Evolutionary conservation across 64 coral and sea anemone genomes (phyloP).

Genomic region (Catalaphyllia jardinei): DNA sequence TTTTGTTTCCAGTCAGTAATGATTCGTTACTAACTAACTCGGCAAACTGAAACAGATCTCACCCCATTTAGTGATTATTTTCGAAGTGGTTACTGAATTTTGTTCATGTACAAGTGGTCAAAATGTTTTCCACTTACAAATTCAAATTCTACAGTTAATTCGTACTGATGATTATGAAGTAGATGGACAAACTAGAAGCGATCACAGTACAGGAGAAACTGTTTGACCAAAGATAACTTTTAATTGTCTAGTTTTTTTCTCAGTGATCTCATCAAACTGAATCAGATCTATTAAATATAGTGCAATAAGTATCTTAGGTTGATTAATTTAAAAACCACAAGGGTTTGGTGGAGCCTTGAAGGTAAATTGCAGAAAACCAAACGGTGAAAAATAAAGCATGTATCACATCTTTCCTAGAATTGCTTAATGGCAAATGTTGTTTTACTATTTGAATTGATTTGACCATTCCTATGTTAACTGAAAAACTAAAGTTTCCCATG

Average conservation of each 20-base stretch:
- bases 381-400: neutral
- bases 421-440: neutral
- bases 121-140: neutral
- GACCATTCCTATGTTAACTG: neutral
- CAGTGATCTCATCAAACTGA: no score
- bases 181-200: no score
- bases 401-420: neutral
- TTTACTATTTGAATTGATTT: neutral
- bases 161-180: no score
- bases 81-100: neutral
- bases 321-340: neutral
- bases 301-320: neutral
- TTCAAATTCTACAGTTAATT: neutral
- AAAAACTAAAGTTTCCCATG: neutral
- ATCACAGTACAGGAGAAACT: no score
- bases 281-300: neutral
- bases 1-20: neutral
- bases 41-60: neutral
- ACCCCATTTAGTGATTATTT: neutral
- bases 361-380: neutral
- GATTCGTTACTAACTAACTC: neutral
- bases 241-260: no score
- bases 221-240: no score
- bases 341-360: neutral
- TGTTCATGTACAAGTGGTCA: neutral